Conservation (phyloP, 2,888 invertebrate species). For the Luperina testacea region DNA sequence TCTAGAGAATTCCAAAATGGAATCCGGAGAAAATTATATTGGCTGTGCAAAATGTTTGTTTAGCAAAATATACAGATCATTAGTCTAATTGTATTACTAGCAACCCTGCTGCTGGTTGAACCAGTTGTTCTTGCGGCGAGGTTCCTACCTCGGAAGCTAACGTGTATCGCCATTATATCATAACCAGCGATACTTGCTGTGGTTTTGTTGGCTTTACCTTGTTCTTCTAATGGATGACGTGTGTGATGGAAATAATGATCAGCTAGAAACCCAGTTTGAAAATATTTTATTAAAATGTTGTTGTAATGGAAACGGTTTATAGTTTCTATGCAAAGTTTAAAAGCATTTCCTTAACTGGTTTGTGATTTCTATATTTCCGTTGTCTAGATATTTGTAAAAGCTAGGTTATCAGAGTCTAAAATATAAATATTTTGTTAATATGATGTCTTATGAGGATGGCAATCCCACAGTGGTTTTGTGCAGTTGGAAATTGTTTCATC, state of each 20-base stretch:
- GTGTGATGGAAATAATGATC: not conserved
- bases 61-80: not conserved
- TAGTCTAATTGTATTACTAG: not conserved
- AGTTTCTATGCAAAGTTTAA: constrained; percentile 3
- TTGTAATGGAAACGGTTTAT: constrained; percentile 8
- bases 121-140: constrained; percentile 46
- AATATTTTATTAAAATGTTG: constrained; percentile 11
- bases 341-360: constrained; percentile 13
- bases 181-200: constrained; percentile 16
- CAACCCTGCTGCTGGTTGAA: constrained; percentile 42
- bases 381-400: not conserved
- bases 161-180: constrained; percentile 55
- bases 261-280: not conserved
- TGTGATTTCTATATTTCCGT: constrained; percentile 29
- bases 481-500: not conserved
- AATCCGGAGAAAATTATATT: not conserved
- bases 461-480: not conserved
- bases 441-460: not conserved
- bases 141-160: constrained; percentile 60
- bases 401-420: constrained; percentile 12
- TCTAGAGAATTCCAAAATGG: not conserved
- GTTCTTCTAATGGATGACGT: constrained; percentile 11
- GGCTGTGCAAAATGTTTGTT: not conserved
- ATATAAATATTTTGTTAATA: not conserved
- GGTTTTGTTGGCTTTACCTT: constrained; percentile 20